Conservation (phyloP, 2,888 invertebrate genomes). For the Pedicia rivosa region DNA sequence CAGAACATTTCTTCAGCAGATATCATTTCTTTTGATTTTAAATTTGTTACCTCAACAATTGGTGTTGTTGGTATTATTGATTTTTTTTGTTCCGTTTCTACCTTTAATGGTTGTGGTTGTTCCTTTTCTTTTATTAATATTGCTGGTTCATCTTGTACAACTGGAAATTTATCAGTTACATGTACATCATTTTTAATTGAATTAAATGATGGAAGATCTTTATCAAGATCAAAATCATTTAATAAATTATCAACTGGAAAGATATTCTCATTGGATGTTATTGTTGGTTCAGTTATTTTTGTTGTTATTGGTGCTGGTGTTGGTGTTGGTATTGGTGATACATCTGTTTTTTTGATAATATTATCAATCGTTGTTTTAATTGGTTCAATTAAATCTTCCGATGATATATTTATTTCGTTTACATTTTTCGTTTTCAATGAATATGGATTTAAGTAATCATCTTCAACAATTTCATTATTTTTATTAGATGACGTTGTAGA, state of each 20-base stretch:
- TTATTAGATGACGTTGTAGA: not conserved
- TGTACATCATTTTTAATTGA: conserved; percentile 1
- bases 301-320: too few relatives aligned
- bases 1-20: conserved; percentile 45
- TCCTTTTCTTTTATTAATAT: conserved; percentile 8
- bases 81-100: conserved; percentile 9
- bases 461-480: conserved; percentile 4
- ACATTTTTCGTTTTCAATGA: conserved; percentile 21
- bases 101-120: conserved; percentile 12
- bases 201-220: conserved; percentile 1
- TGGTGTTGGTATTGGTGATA: conserved; percentile 2
- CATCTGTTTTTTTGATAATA: conserved; percentile 12
- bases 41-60: conserved; percentile 3
- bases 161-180: not conserved
- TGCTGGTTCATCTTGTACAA: not conserved
- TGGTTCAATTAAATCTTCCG: conserved; percentile 27
- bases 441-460: conserved; percentile 9
- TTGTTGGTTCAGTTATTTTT: too few relatives aligned
- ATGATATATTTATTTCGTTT: conserved; percentile 29
- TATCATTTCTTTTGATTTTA: conserved; percentile 20
- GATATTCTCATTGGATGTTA: not conserved
- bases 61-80: conserved; percentile 8
- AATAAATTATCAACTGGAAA: not conserved
- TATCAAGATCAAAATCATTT: conserved; percentile 1
- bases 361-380: conserved; percentile 17